These are phyloP conservation scores for Entomobrya proxima DNA, from an alignment of 2,888 invertebrate species.

Conservation along the genomic window DNA sequence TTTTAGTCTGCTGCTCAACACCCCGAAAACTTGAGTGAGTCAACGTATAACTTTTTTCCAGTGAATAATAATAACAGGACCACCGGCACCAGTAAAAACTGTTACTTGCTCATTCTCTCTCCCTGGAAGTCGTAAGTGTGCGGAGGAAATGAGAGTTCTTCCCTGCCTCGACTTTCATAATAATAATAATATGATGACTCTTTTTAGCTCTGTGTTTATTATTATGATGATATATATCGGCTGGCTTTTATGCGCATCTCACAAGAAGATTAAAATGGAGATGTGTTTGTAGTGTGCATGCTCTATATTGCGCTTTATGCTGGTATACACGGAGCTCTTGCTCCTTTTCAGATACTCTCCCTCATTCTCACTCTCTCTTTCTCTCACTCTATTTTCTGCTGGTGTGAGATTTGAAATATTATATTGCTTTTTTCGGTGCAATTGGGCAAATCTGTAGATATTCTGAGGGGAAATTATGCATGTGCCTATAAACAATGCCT, in stretches of 20 bases:
- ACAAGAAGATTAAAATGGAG: slow-evolving; percentile 26
- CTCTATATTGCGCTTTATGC: slow-evolving; percentile 18
- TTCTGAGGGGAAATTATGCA: slow-evolving; percentile 1
- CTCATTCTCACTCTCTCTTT: slow-evolving; percentile 24
- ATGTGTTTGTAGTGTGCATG: too few species aligned
- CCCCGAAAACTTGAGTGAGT: slow-evolving; percentile 27
- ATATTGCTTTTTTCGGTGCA: slow-evolving; percentile 14
- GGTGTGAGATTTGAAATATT: neutral
- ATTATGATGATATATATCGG: slow-evolving; percentile 38
- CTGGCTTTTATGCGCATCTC: slow-evolving; percentile 18
- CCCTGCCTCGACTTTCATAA: slow-evolving; percentile 24
- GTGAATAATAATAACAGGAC: slow-evolving; percentile 12
- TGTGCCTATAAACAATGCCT: neutral
- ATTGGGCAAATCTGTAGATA: slow-evolving; percentile 33
- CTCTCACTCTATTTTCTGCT: slow-evolving; percentile 1
- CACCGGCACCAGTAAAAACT: slow-evolving; percentile 39
- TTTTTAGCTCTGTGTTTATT: slow-evolving; percentile 30
- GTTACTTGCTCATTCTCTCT: slow-evolving; percentile 60
- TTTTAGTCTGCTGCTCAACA: slow-evolving; percentile 27
- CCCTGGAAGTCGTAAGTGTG: slow-evolving; percentile 64
- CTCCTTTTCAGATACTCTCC: slow-evolving; percentile 47
- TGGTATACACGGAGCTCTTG: neutral
- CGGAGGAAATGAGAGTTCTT: slow-evolving; percentile 64
- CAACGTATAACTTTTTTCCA: slow-evolving; percentile 30
- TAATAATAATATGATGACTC: slow-evolving; percentile 6